These are phyloP conservation scores for Ailuropoda melanoleuca DNA, from an alignment of 2,113 vertebrate genomes.

Conservation along the genomic window DNA sequence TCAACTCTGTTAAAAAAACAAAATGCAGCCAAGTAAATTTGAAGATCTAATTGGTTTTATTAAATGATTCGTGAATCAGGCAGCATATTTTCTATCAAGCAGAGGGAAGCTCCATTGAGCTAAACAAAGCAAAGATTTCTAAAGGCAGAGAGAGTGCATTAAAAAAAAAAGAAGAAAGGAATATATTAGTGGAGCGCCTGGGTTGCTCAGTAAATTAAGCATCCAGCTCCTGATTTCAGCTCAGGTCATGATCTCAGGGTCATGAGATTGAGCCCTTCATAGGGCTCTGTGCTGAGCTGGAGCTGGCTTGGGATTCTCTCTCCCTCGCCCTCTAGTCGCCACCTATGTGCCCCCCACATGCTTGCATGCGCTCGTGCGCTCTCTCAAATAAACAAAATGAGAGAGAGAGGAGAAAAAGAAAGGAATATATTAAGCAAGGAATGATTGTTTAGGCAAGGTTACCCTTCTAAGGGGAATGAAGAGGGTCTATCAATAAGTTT, in stretches of 20 bases:
- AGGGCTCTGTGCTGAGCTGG: not conserved
- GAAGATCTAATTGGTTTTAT: not conserved
- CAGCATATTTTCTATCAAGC: not conserved
- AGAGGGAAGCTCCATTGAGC: not conserved
- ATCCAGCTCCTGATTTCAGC: not conserved
- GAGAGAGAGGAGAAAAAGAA: not conserved
- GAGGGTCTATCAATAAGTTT: not conserved
- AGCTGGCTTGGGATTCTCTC: not conserved
- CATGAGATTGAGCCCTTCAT: not conserved
- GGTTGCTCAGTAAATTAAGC: not conserved
- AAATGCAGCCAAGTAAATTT: not conserved
- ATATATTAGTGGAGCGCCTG: not conserved
- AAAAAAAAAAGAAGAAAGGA: not conserved
- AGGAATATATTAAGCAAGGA: not conserved
- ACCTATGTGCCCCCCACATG: too few species aligned
- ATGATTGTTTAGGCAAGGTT: not conserved
- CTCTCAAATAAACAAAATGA: not conserved
- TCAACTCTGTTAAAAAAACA: not conserved
- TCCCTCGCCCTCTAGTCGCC: not conserved
- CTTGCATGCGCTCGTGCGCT: too few species aligned
- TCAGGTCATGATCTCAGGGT: not conserved
- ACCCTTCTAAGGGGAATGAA: not conserved
- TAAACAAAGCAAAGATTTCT: not conserved
- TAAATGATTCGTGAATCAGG: not conserved
- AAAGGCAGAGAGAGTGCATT: not conserved